These are phyloP conservation scores for Erebia palarica DNA, from an alignment of 2,888 invertebrate genomes.

Conservation along the genomic window DNA sequence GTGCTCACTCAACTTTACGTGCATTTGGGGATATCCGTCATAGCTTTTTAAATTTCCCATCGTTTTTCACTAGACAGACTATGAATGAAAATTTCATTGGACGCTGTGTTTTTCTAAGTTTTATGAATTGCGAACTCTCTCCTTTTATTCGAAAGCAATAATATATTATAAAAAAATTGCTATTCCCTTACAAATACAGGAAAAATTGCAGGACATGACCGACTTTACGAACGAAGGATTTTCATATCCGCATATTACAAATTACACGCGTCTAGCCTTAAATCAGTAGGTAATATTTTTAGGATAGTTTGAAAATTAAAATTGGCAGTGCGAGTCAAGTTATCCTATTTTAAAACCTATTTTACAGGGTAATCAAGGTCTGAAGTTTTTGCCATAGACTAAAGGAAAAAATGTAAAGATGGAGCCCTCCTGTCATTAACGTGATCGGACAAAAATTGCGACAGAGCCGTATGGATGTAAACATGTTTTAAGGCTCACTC, in stretches of 20 bases:
- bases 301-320: neutral
- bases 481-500: no score
- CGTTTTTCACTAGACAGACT: no score
- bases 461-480: no score
- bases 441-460: no score
- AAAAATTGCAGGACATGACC: neutral
- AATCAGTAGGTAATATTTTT: neutral
- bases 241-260: neutral
- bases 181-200: neutral
- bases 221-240: neutral
- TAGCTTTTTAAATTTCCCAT: no score
- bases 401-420: neutral
- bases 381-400: neutral
- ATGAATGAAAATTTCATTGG: no score
- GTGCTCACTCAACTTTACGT: neutral
- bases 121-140: neutral
- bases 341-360: slow-evolving; percentile 1
- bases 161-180: neutral
- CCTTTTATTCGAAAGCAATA: neutral
- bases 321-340: slow-evolving; percentile 12
- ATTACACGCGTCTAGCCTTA: slow-evolving; percentile 6
- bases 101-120: neutral
- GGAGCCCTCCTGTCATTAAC: neutral
- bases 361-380: neutral
- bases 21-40: neutral